A percentile compares a stretch with the other conserved stretches of the same genome.
phyloP scores from a whole-genome alignment of 92 coral and sea anemone species.

The Porites lobata region DNA sequence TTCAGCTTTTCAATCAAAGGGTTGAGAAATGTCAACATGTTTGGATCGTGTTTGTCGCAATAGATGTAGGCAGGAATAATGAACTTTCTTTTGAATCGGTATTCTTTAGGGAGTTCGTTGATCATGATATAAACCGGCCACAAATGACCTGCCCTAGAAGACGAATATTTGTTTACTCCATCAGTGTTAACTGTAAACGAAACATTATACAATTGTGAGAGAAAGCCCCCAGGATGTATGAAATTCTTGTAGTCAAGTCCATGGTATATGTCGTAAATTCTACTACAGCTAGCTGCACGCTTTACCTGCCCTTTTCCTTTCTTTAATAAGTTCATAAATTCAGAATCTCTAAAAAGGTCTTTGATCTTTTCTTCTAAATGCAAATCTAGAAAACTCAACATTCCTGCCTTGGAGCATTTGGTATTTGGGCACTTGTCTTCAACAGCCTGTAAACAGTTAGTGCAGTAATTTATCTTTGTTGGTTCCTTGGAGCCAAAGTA shows the following conservation, averaged over 20 bases:
- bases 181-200: conserved; percentile 72
- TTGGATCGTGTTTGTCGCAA: conserved; percentile 74
- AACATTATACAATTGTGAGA: conserved; percentile 45
- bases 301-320: conserved; percentile 47
- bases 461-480: conserved; percentile 48
- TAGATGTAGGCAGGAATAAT: conserved; percentile 69
- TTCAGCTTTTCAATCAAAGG: conserved; percentile 69
- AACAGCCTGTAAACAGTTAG: conserved; percentile 47
- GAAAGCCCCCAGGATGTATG: conserved; percentile 55
- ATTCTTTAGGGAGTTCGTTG: conserved; percentile 65
- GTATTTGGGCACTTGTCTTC: conserved; percentile 29
- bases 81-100: conserved; percentile 62
- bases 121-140: conserved; percentile 74
- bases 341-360: conserved; percentile 56
- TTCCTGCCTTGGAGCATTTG: conserved; percentile 36
- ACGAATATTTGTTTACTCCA: conserved; percentile 72
- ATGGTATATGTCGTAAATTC: conserved; percentile 61
- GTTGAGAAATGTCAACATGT: conserved; percentile 61
- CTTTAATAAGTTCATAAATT: conserved; percentile 35
- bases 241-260: conserved; percentile 70
- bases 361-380: conserved; percentile 65
- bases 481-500: conserved; percentile 57
- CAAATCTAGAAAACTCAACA: conserved; percentile 53
- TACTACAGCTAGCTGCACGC: conserved; percentile 19
- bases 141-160: conserved; percentile 65